phyloP scores from a whole-genome alignment of 2,888 invertebrate genomes.

The Ditula angustiorana region DNA sequence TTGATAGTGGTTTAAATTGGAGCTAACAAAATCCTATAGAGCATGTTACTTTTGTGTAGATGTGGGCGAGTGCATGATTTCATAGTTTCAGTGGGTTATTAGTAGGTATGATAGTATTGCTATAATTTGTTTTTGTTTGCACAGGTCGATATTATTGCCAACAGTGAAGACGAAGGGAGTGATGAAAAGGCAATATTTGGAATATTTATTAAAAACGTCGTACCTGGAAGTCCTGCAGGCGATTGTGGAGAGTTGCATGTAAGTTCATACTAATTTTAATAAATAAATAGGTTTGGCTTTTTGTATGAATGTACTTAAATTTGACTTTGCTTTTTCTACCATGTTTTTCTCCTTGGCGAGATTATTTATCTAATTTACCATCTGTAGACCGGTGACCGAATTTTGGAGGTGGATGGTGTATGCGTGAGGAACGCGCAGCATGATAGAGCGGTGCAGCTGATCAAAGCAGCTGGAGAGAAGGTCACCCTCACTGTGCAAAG shows the following conservation, averaged over 20 bases:
- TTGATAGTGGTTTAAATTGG: too few relatives aligned
- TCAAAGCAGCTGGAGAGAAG: slow-evolving; percentile 95
- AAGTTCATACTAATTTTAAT: too few relatives aligned
- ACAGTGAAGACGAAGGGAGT: slow-evolving; percentile 87
- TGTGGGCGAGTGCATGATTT: too few relatives aligned
- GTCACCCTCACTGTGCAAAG: slow-evolving; percentile 96
- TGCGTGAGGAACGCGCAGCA: slow-evolving; percentile 96
- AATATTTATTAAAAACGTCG: slow-evolving; percentile 98
- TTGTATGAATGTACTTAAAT: too few relatives aligned
- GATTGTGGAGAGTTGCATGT: slow-evolving; percentile 94
- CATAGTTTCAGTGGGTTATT: too few relatives aligned
- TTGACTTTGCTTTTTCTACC: too few relatives aligned
- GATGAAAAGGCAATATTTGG: slow-evolving; percentile 94
- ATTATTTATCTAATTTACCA: not conserved
- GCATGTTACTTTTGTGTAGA: too few relatives aligned
- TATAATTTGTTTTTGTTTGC: not conserved
- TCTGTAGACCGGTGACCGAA: slow-evolving; percentile 93
- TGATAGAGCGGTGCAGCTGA: slow-evolving; percentile 97
- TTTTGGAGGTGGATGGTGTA: slow-evolving; percentile 95
- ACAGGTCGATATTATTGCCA: slow-evolving; percentile 91
- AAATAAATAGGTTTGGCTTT: too few relatives aligned
- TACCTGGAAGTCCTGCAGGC: slow-evolving; percentile 97
- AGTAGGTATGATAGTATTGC: too few relatives aligned
- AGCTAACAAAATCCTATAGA: too few relatives aligned
- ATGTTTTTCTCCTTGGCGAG: too few relatives aligned